These are phyloP conservation scores for Disparrhopalites patrizii DNA, from an alignment of 2,888 invertebrate species.

Conservation along the genomic window DNA sequence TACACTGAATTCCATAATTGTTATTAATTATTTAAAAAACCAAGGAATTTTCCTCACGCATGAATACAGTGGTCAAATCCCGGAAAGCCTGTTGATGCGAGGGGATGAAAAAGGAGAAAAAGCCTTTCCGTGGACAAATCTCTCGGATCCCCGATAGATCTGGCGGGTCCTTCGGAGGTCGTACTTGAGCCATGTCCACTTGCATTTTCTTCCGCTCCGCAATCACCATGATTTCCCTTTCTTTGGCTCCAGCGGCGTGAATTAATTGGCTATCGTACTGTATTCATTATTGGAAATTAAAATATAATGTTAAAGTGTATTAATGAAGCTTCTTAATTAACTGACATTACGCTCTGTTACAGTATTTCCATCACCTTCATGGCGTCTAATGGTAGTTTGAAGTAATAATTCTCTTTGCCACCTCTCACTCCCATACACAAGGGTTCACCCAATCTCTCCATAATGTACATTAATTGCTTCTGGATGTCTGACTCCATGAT, in stretches of 20 bases:
- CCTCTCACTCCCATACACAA: constrained; percentile 38
- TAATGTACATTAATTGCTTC: constrained; percentile 36
- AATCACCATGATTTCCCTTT: too few species aligned
- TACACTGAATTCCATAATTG: background rate
- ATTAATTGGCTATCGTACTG: too few species aligned
- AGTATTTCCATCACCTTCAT: background rate
- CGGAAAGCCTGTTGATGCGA: constrained; percentile 33
- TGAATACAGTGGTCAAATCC: constrained; percentile 30
- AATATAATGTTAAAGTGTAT: too few species aligned
- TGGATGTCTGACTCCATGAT: background rate
- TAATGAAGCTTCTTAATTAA: too few species aligned
- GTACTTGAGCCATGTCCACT: background rate
- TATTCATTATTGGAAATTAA: too few species aligned
- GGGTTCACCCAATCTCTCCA: constrained; percentile 41
- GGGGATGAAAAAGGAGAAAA: constrained; percentile 41
- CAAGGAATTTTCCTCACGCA: constrained; percentile 29
- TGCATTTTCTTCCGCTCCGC: too few species aligned
- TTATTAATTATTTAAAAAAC: background rate
- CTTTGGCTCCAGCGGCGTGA: too few species aligned
- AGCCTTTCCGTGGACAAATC: background rate
- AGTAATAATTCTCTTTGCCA: background rate
- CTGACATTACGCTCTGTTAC: background rate
- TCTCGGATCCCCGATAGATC: background rate
- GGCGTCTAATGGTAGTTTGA: background rate
- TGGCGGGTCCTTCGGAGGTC: background rate